These are phyloP conservation scores for Rhopalosiphum maidis DNA, from an alignment of 1,140 invertebrate species.

Conservation along the genomic window DNA sequence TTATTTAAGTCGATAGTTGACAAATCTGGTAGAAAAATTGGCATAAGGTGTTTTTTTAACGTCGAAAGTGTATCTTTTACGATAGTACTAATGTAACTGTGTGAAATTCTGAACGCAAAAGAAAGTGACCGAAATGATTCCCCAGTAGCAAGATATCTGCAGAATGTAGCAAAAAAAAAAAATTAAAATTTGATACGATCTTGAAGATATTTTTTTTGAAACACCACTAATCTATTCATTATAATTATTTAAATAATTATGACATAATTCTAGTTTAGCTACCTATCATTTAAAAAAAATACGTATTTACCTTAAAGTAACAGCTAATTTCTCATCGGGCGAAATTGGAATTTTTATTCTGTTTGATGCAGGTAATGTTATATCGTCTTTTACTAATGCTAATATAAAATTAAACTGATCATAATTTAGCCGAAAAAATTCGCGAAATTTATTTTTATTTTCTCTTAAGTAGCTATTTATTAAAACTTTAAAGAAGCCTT, in stretches of 20 bases:
- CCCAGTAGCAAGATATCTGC: conserved; percentile 4
- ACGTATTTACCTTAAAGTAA: conserved; percentile 12
- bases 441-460: conserved; percentile 13
- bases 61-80: neutral
- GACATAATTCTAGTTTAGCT: too few species aligned
- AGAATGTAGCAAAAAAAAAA: neutral
- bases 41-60: neutral
- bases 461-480: neutral
- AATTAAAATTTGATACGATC: too few species aligned
- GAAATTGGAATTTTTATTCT: too few species aligned
- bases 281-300: neutral
- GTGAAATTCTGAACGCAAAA: conserved; percentile 8
- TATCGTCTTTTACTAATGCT: neutral
- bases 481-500: conserved; percentile 23
- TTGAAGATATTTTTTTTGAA: too few species aligned
- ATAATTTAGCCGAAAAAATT: conserved; percentile 16
- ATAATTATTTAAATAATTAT: too few species aligned
- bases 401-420: conserved; percentile 9
- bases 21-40: neutral
- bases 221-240: too few species aligned
- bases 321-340: neutral
- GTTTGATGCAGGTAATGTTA: neutral
- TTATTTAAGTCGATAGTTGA: neutral
- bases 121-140: neutral
- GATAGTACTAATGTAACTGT: neutral